Evolutionary conservation across 2,888 invertebrate genomes (phyloP), one percentile per base, ranked within the genome.

Genomic region (Drosophila vallismaia): DNA sequence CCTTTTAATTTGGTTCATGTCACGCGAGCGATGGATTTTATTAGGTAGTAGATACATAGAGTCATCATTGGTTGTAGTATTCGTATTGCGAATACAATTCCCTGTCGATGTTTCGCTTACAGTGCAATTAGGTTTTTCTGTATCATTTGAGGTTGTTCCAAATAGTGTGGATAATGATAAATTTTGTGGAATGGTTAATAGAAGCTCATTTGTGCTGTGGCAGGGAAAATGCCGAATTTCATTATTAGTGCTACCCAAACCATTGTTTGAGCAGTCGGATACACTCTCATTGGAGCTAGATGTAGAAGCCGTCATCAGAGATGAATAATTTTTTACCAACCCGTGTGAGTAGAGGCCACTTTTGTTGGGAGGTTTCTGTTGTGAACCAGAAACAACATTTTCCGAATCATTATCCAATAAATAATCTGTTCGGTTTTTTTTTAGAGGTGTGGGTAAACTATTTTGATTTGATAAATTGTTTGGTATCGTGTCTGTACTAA

Each of bases 281-380:
- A 97, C 95, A 0, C 97, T 97, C 92, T 97, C 97, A 82, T 95
- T 96, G 19, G 97, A 96, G 92, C 97, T 97, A 91, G 96, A 95
- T 14, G 95, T 95, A 69, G 93, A 93, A 24, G 90, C 90, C 29
- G 91, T 91, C 51, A 90, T 89, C 29, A 88, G 86, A 9, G 91
- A 86, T 0, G 90, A 86, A 75, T 91, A 91, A 19, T 91, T 91
- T 57, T 91, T 91, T 1, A 83, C 76, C 71, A 90, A 90, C 19
- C 89, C 88, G 67, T 90, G 91, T 49, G 81, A 82, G 68, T 89
- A 79, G 64, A 89, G 90, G 48, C 89, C 79, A 42, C 89, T 89
- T 58, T 89, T 89, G 59, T 88, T 86, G 24, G 88, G 87, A 52
- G 85, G 83, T 77, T 89, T 89, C 56, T 88, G 90, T 46, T 89